Evolutionary conservation across 2,113 vertebrate genomes (phyloP).

Genomic region (Lepus timidus): DNA sequence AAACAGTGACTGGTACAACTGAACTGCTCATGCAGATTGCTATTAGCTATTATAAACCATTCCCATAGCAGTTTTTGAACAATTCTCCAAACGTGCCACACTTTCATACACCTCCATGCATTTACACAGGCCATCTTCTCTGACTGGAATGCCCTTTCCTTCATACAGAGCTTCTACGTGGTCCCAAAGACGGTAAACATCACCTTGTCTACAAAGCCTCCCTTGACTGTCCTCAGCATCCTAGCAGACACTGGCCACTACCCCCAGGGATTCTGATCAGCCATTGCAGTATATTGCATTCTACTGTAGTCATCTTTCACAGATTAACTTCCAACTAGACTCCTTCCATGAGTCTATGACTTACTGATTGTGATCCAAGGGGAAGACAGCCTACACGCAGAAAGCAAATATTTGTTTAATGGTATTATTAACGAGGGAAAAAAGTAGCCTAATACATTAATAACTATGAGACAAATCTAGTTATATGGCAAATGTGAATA

Average conservation of each 20-base stretch:
- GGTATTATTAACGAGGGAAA: not conserved
- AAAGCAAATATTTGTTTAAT: not conserved
- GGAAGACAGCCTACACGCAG: not conserved
- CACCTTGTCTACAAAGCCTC: not conserved
- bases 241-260: not conserved
- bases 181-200: not conserved
- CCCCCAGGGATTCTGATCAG: not conserved
- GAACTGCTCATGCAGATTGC: not conserved
- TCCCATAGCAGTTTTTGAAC: not conserved
- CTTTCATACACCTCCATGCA: not conserved
- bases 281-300: not conserved
- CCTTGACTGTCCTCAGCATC: not conserved
- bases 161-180: not conserved
- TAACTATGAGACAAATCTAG: not conserved
- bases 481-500: not conserved
- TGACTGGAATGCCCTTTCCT: not conserved
- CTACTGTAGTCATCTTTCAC: slow-evolving; percentile 11
- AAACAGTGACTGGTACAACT: not conserved
- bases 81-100: not conserved
- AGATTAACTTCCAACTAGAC: not conserved
- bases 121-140: not conserved
- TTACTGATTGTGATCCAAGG: not conserved
- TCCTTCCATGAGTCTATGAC: not conserved
- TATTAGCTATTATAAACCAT: not conserved
- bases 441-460: not conserved